Evolutionary conservation across 2,797 vertebrate species (phyloP), one percentile per base, ranked within the genome.

Genomic region (Merluccius polli): DNA sequence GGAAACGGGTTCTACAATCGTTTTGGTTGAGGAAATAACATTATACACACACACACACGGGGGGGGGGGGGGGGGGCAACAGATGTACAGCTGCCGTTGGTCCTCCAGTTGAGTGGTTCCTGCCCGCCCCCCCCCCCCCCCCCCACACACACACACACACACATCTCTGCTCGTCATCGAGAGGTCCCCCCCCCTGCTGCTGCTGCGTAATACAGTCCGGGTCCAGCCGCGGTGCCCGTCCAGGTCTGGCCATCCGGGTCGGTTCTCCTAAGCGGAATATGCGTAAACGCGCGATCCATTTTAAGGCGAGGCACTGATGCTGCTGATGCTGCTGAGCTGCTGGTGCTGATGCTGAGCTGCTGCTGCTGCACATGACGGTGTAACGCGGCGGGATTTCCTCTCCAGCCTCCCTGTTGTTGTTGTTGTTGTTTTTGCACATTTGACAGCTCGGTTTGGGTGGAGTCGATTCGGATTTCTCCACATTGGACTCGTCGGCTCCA

Each of bases 391-490:
- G 59, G 59, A 65, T 65, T 65, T 65, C 21, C 21, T 36, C 24
- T 71, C 35, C 31, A 31, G 15, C 31, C 31, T 35, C 4, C 27
- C 24, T 27, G 18, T 65, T 27, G 2, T 13, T 27, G 16, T 65
- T 27, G 16, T 13, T 35, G 13, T 35, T 36, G 78, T 69, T 63
- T 81, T 85, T 84, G 83, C 77, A 83, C 78, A 75, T 81, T 80
- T 24, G 44, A 81, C 78, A 72, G 75, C 78, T 78, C 76, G 86
- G 85, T 89, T n/a, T 90, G 93, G 91, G 92, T 93, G 93, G 91
- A 93, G 93, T 93, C 92, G 89, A 87, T 72, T 87, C 87, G 86
- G 90, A 88, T 91, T 91, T 83, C 84, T 89, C 84, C 85, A 88
- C 86, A 87, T 90, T 89, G 90, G 87, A 93, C 87, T 63, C 87